These are phyloP conservation scores for Magallana angulata DNA, from an alignment of 1,140 invertebrate species.

Conservation along the genomic window DNA sequence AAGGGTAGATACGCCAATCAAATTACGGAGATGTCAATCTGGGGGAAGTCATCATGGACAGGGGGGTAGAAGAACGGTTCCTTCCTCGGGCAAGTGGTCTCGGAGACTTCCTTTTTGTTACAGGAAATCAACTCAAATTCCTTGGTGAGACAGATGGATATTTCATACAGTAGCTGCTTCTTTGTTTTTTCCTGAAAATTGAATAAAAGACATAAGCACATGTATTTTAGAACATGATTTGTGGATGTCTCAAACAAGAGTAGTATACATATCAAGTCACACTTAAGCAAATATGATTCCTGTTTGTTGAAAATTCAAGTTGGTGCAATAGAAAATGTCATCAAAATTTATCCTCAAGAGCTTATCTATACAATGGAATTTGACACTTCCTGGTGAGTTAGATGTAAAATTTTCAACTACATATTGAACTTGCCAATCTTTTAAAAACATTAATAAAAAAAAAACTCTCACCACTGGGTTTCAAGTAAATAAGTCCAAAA, in stretches of 20 bases:
- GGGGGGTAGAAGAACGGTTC: conserved; percentile 3
- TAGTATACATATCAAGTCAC: too few relatives aligned
- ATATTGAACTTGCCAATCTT: too few relatives aligned
- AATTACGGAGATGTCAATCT: not conserved
- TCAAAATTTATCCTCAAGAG: not conserved
- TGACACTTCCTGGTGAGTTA: too few relatives aligned
- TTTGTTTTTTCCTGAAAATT: conserved; percentile 37
- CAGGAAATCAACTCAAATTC: conserved; percentile 38
- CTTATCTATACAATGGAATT: too few relatives aligned
- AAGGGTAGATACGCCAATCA: not conserved
- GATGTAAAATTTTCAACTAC: too few relatives aligned
- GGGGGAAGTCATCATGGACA: not conserved
- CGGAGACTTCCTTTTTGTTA: not conserved
- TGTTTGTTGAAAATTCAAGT: too few relatives aligned
- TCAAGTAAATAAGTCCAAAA: too few relatives aligned
- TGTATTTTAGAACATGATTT: not conserved
- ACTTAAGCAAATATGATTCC: too few relatives aligned
- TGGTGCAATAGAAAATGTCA: too few relatives aligned
- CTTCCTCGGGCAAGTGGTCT: not conserved
- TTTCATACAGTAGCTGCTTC: conserved; percentile 46
- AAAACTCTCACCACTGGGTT: too few relatives aligned
- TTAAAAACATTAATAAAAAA: too few relatives aligned
- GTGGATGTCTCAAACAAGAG: not conserved
- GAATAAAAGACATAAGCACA: not conserved
- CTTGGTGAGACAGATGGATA: conserved; percentile 43